Evolutionary conservation across 2,113 vertebrate genomes (phyloP).

Genomic region (Stigmatopora nigra): DNA sequence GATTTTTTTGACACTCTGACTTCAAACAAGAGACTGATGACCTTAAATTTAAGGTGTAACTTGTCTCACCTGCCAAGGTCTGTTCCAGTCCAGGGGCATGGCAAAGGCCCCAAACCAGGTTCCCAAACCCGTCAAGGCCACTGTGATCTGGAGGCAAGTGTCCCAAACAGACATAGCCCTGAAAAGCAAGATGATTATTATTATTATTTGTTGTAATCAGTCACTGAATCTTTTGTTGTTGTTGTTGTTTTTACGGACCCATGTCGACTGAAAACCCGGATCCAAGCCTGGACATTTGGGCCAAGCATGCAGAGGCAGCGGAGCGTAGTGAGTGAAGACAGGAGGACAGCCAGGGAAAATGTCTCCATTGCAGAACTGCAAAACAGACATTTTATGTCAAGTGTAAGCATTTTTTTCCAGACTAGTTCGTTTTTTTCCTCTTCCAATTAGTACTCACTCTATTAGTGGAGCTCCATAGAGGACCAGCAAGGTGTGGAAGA

Average conservation of each 20-base stretch:
- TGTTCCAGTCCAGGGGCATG: conserved; percentile 94
- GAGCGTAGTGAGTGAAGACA: conserved; percentile 86
- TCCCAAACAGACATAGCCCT: conserved; percentile 92
- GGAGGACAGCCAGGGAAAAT: conserved; percentile 82
- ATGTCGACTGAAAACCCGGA: conserved; percentile 91
- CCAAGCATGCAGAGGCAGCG: conserved; percentile 89
- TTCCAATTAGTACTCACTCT: conserved; percentile 77
- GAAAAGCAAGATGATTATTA: conserved; percentile 8
- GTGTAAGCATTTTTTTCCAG: too few species aligned
- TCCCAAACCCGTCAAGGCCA: conserved; percentile 77
- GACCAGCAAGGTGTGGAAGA: conserved; percentile 86
- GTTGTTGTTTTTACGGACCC: conserved; percentile 70
- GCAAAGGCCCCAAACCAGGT: conserved; percentile 92
- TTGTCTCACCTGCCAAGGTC: conserved; percentile 90
- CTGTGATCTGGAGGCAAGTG: conserved; percentile 88
- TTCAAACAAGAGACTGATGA: too few species aligned
- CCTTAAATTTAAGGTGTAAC: background rate
- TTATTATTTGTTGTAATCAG: background rate
- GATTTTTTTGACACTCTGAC: too few species aligned
- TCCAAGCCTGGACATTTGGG: conserved; percentile 89
- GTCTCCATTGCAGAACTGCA: conserved; percentile 84
- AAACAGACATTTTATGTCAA: conserved; percentile 17
- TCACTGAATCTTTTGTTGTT: background rate
- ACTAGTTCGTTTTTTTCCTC: too few species aligned
- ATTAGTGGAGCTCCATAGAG: conserved; percentile 91